Base-by-base conservation (phyloP, 2,113 vertebrate genomes). In the Varanus salvator region DNA sequence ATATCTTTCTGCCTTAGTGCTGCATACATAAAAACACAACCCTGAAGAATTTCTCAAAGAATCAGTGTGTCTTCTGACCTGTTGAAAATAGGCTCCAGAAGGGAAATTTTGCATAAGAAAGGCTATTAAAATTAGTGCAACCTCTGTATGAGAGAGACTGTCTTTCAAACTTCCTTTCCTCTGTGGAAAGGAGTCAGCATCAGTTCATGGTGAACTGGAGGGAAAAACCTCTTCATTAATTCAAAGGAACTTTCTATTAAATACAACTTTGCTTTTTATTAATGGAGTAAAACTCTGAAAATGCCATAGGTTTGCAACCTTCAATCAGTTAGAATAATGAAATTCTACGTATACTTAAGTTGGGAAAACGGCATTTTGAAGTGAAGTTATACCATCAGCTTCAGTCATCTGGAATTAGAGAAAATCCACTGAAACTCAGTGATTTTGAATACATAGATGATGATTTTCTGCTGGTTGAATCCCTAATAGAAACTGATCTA, bases 251-350 rank as follows among this genome's bases (percentile, higher is more conserved):
- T 44, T 44, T 44, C 38, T 44, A 44, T 44, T 44, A 44, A 44
- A 44, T 44, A 60, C 11, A 44, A 87, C 44, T 87, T 80, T 80
- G 34, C 76, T 38, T 38, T 75, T 50, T 31, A 80, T 80, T 87
- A 87, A 87, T 80, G 86, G 64, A 80, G 54, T 78, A 87, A 52
- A 80, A 69, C 4, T 76, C 74, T 7, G 68, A 34, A 68, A 4
- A 44, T 80, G 3, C 0, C 60, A 69, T 21, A 77, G 72, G 83
- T 69, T 86, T 87, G 17, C 68, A 75, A 21, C 14, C 66, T 91
- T 71, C 54, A 72, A 38, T 21, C 68, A 8, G 4, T 77, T 52
- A n/a, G n/a, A 0, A 80, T 69, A 80, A 80, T 80, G 60, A 87
- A 80, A 87, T 80, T n/a, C 60, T 80, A 29, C 75, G 50, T 52